These are phyloP conservation scores for Parnassius orleans DNA, from an alignment of 2,888 invertebrate species.

Conservation along the genomic window DNA sequence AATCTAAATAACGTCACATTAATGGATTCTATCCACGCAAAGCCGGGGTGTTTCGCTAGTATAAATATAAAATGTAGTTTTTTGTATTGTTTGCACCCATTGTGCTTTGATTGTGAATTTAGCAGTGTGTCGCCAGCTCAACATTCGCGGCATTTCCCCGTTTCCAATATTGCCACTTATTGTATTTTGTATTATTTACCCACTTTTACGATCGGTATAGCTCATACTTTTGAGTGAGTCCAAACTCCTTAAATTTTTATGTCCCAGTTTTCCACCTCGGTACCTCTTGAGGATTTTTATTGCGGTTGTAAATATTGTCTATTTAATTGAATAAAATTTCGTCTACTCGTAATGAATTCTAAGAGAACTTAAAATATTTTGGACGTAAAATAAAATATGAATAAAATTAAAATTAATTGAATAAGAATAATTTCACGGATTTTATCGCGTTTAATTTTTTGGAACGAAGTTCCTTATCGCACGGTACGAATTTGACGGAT, in stretches of 20 bases:
- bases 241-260: constrained; percentile 78
- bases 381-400: no score
- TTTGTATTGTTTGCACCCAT: no score
- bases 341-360: not conserved
- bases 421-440: no score
- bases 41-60: no score
- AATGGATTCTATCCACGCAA: no score
- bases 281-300: constrained; percentile 68
- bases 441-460: no score
- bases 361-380: not conserved
- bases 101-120: no score
- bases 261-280: constrained; percentile 67
- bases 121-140: constrained; percentile 41
- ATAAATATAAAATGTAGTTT: no score
- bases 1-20: no score
- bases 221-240: constrained; percentile 76
- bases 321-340: constrained; percentile 57
- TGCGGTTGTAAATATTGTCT: constrained; percentile 56
- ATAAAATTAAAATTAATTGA: no score
- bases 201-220: constrained; percentile 71
- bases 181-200: constrained; percentile 81
- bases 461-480: no score
- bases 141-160: constrained; percentile 48
- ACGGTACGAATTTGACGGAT: no score
- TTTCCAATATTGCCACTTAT: constrained; percentile 76